Evolutionary conservation across 2,113 vertebrate species (phyloP), one percentile per base, ranked within the genome.

Genomic region (Amphiprion percula): DNA sequence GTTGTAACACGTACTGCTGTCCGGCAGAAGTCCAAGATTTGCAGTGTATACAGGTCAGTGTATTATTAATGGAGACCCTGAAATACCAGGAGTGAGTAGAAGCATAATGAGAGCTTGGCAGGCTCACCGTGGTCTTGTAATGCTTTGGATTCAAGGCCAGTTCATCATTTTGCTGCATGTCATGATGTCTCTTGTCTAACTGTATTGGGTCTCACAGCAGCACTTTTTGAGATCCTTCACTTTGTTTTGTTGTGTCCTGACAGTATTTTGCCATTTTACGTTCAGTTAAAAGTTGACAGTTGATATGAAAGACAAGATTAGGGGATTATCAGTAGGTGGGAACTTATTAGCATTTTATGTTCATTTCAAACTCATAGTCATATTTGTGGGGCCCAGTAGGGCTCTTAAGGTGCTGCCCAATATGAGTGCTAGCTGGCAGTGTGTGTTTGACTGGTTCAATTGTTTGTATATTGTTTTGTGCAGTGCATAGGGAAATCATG

Each of bases 161-260:
- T 84, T 79, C 14, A 56, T 73, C 5, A 56, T 70, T 65, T 64
- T 56, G 21, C 37, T 72, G 39, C 65, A 63, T 50, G 28, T 63
- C 71, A 55, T 68, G 23, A 24, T 26, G 0, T 19, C 10, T 72
- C 52, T 56, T 2, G 46, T 47, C 8, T 44, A 3, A 44, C 41
- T 44, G 12, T 15, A 12, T 15, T 44, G 41, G 12, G 2, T 44
- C 11, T 44, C 12, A 44, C 14, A 15, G 41, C 12, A 44, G 12
- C 41, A 44, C 41, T 44, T 15, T 37, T 37, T 24, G 6, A 63
- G 14, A 24, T 54, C 55, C 23, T 59, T 68, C 11, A n/a, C 21
- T 53, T 21, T 3, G 4, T 50, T 52, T 37, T 15, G 33, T 59
- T 37, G 46, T 37, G 8, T 37, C 9, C 33, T 37, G 33, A 37